These are phyloP conservation scores for Cistogaster globosa DNA, from an alignment of 2,888 invertebrate genomes.

Conservation along the genomic window DNA sequence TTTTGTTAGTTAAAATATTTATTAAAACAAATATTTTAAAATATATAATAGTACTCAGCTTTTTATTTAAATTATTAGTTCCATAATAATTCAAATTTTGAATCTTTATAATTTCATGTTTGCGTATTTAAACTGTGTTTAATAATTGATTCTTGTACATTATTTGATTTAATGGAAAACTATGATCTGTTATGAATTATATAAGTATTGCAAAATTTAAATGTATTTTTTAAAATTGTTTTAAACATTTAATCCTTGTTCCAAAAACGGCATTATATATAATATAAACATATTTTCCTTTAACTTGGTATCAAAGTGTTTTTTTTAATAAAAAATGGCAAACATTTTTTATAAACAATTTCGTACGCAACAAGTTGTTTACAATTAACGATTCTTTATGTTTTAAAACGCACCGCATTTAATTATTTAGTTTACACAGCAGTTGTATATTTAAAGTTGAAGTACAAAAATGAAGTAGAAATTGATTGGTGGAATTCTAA, in stretches of 20 bases:
- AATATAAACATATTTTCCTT: not conserved
- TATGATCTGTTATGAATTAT: slow-evolving; percentile 34
- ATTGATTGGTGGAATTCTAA: too few species aligned
- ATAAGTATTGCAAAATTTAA: slow-evolving; percentile 6
- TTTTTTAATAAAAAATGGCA: not conserved
- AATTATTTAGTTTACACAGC: not conserved
- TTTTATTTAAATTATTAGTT: not conserved
- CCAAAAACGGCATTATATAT: not conserved
- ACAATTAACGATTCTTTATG: not conserved
- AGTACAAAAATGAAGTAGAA: too few species aligned
- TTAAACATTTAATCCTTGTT: slow-evolving; percentile 45
- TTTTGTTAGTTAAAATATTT: not conserved
- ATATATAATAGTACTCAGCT: not conserved
- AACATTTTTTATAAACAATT: not conserved
- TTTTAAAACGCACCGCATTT: not conserved
- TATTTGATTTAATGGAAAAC: slow-evolving; percentile 53
- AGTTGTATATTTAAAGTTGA: not conserved
- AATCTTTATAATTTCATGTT: not conserved
- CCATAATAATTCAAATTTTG: not conserved
- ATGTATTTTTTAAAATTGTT: not conserved
- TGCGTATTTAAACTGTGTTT: not conserved
- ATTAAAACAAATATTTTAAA: not conserved
- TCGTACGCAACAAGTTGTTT: not conserved
- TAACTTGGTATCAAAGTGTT: not conserved
- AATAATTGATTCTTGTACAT: not conserved